A percentile compares a stretch with the other conserved stretches of the same genome.
Evolutionary conservation across 2,113 vertebrate genomes (phyloP).

Genomic region (Mus spicilegus): DNA sequence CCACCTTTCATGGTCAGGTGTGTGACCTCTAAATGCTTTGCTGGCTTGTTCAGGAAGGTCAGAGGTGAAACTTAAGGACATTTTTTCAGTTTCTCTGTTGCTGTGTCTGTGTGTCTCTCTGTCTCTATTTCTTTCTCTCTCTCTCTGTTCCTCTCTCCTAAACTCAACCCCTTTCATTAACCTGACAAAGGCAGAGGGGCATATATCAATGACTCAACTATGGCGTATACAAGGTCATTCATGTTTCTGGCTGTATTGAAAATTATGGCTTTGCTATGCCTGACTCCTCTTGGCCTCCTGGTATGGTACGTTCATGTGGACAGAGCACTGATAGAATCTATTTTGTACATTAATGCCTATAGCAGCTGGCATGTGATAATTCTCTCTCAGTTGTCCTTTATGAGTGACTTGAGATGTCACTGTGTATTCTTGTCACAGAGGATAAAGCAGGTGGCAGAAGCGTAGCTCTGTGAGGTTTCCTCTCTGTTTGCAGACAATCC

Average conservation of each 20-base stretch:
- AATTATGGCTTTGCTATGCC: neutral
- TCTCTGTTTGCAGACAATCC: neutral
- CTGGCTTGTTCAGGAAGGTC: constrained; percentile 12
- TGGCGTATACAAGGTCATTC: neutral
- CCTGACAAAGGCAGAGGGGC: neutral
- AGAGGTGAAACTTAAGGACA: neutral
- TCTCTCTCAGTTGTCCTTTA: neutral
- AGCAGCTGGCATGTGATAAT: neutral
- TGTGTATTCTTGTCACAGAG: neutral
- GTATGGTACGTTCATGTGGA: neutral
- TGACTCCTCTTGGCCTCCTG: neutral
- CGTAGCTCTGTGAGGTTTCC: neutral
- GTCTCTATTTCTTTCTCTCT: too few relatives aligned
- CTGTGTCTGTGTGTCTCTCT: neutral
- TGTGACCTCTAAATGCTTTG: constrained; percentile 56
- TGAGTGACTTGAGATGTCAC: neutral
- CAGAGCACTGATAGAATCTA: neutral
- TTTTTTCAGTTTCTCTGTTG: neutral
- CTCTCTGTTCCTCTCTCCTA: neutral
- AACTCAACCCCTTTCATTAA: neutral
- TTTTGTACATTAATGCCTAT: neutral
- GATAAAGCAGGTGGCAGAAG: neutral
- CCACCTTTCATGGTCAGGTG: constrained; percentile 37
- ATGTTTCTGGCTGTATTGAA: neutral
- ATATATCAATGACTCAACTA: neutral